phyloP scores from a whole-genome alignment of 2,797 vertebrate species.

The Tympanoctomys barrerae region DNA sequence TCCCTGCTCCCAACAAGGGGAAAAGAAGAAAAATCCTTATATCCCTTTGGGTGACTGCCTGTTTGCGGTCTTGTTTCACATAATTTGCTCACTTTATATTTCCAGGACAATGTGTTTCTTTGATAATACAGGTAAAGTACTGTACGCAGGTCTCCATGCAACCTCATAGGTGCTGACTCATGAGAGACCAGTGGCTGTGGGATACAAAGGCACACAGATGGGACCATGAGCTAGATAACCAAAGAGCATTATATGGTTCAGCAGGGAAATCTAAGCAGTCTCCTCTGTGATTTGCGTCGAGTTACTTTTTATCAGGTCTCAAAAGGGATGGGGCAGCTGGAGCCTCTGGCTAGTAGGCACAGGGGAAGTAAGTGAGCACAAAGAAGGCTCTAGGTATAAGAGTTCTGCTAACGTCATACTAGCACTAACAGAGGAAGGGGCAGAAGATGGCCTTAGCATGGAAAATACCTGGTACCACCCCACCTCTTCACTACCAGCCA shows the following conservation, averaged over 20 bases:
- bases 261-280: neutral
- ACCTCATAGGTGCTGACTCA: neutral
- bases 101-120: constrained; percentile 12
- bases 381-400: neutral
- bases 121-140: neutral
- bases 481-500: neutral
- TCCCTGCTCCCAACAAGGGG: neutral
- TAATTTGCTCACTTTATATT: constrained; percentile 33
- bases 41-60: neutral
- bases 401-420: neutral
- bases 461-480: neutral
- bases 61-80: neutral
- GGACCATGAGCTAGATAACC: neutral
- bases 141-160: neutral
- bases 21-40: neutral
- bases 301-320: constrained; percentile 12
- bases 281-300: neutral
- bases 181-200: neutral
- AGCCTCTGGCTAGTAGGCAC: neutral
- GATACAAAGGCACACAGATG: neutral
- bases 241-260: neutral
- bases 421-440: neutral
- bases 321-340: neutral
- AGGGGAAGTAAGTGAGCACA: neutral
- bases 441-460: neutral